A percentile compares a stretch with the other conserved stretches of the same genome.
phyloP scores from a whole-genome alignment of 1,140 invertebrate genomes.

The Drosophila leontia region DNA sequence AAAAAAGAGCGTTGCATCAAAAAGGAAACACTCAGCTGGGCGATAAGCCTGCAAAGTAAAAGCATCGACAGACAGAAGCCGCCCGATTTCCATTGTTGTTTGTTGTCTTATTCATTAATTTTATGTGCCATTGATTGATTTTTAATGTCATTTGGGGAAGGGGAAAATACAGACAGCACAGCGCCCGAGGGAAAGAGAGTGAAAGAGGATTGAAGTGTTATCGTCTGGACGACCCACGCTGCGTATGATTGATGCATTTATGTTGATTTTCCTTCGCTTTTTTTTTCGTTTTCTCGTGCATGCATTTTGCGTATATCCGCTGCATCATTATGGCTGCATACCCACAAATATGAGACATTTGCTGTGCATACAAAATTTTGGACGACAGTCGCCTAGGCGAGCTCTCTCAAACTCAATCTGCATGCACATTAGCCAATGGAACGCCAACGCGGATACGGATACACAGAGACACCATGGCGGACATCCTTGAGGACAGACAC shows the following conservation, averaged over 20 bases:
- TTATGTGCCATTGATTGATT: constrained; percentile 80
- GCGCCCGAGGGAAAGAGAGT: background rate
- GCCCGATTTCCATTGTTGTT: constrained; percentile 43
- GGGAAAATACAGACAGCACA: background rate
- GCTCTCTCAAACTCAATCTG: constrained; percentile 40
- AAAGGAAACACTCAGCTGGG: constrained; percentile 43
- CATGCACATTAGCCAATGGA: constrained; percentile 66
- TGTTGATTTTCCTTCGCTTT: constrained; percentile 50
- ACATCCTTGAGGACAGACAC: constrained; percentile 28
- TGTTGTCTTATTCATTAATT: constrained; percentile 71
- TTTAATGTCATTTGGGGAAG: constrained; percentile 71
- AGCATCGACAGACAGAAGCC: constrained; percentile 27
- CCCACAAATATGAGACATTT: constrained; percentile 81
- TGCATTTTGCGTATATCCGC: constrained; percentile 70
- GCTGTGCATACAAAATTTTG: constrained; percentile 77
- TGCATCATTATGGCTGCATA: constrained; percentile 67
- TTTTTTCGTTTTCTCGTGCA: constrained; percentile 46
- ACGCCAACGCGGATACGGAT: constrained; percentile 26
- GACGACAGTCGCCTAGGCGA: constrained; percentile 6
- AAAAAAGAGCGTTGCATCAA: constrained; percentile 35
- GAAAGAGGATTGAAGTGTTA: constrained; percentile 40
- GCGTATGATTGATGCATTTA: constrained; percentile 78
- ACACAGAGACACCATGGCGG: constrained; percentile 13
- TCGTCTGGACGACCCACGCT: constrained; percentile 63
- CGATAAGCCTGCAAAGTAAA: constrained; percentile 35